These are phyloP conservation scores for Megalurothrips usitatus DNA, from an alignment of 2,888 invertebrate genomes.

Conservation along the genomic window DNA sequence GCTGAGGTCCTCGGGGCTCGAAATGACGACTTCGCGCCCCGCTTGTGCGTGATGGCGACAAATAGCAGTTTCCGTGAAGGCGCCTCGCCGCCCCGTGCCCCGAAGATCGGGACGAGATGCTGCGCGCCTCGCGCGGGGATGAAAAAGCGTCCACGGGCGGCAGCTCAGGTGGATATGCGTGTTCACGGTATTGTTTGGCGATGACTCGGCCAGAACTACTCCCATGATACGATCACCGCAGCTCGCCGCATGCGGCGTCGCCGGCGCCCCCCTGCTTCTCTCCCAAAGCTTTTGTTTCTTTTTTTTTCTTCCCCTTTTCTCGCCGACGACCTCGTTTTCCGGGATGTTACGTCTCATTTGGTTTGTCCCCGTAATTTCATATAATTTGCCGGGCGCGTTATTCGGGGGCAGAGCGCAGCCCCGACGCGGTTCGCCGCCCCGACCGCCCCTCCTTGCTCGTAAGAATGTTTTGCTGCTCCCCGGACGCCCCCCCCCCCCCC, in stretches of 20 bases:
- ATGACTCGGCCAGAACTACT: constrained; percentile 1
- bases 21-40: neutral
- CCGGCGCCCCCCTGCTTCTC: neutral
- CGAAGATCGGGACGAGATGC: neutral
- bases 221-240: neutral
- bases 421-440: no score
- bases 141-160: neutral
- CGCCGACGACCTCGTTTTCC: neutral
- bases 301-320: neutral
- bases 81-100: neutral
- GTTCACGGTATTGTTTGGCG: neutral
- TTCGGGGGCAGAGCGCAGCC: no score
- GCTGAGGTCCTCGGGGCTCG: no score
- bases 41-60: neutral
- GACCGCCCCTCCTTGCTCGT: no score
- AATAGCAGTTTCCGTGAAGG: no score
- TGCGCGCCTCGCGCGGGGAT: neutral
- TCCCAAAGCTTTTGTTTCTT: neutral
- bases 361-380: no score
- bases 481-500: no score
- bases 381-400: no score
- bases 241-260: neutral
- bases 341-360: no score
- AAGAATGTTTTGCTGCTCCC: no score
- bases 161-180: neutral